These are phyloP conservation scores for Temnopleurus reevesii DNA, from an alignment of 53 echinoderm and acorn worm species.

Conservation along the genomic window DNA sequence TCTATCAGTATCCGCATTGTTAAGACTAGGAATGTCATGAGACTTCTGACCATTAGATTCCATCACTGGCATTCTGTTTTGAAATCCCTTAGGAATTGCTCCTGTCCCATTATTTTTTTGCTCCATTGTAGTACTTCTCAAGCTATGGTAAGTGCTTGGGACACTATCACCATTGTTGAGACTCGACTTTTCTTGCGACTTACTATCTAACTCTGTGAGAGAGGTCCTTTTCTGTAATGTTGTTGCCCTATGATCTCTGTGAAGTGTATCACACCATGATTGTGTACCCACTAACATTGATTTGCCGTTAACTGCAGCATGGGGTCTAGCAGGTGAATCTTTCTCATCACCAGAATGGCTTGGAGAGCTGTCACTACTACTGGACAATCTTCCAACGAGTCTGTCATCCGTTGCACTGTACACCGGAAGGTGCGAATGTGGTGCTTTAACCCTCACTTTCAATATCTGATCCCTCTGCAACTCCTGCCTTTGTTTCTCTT, in stretches of 20 bases:
- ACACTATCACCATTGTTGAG: not conserved
- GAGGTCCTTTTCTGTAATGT: not conserved
- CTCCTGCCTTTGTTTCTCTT: not conserved
- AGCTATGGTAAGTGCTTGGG: not conserved
- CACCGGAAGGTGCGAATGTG: conserved; percentile 30
- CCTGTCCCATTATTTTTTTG: no score
- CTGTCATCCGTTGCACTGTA: conserved; percentile 51
- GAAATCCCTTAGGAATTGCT: no score
- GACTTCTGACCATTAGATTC: no score
- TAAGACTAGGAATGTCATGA: no score
- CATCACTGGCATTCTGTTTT: no score
- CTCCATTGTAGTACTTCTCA: no score
- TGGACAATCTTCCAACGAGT: conserved; percentile 44
- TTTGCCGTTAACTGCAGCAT: not conserved
- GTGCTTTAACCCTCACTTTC: not conserved
- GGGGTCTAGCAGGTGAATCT: not conserved
- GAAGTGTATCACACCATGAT: not conserved
- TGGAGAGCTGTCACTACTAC: conserved; percentile 37
- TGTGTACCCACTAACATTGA: not conserved
- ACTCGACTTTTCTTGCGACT: not conserved
- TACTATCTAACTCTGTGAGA: not conserved
- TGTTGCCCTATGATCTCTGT: not conserved
- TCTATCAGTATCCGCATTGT: no score
- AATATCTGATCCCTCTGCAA: not conserved
- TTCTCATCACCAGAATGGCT: not conserved